Base-by-base conservation (phyloP, 2,113 vertebrate species). In the Tonatia bakeri region DNA sequence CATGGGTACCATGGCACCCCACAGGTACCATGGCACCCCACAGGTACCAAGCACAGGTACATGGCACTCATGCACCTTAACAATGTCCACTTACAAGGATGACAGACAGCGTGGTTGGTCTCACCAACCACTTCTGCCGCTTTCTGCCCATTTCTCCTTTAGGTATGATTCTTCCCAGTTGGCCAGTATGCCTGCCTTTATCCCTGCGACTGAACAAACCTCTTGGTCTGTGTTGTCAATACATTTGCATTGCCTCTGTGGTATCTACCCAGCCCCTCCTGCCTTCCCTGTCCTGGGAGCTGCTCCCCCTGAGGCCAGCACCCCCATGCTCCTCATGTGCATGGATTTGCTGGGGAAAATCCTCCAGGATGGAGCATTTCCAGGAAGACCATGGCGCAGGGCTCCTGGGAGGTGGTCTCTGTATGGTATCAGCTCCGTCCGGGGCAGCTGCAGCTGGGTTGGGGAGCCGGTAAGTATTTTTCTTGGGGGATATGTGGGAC, bases 131-230 rank as follows among this genome's bases (percentile, higher is more conserved):
- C 82, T 38, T 36, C 56, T 1, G 12, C 31, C 40, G 2, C 73
- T 79, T 45, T 24, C 40, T 59, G 26, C 11, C 45, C 17, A 11
- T 82, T 82, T 90, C 69, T 10, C 4, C 12, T 1, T 67, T 59
- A 43, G 31, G 20, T 9, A 5, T 1, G 16, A 1, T 13, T 12
- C 54, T n/a, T 40, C 50, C 36, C 26, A 1, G 15, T 43, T 1
- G 1, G 33, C 56, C 16, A 40, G 19, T 19, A 1, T 38, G 26
- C 52, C 50, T 3, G 1, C 56, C 20, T 54, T 11, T 22, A 19
- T 73, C n/a, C 45, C 84, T 45, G 56, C 43, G 13, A 1, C 24
- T 56, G 52, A 43, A 4, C 12, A 11, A 10, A 14, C 26, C 8
- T 40, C 40, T 26, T 9, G n/a, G 54, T 33, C 59, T 38, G 16